Evolutionary conservation across 2,113 vertebrate species (phyloP), one percentile per base, ranked within the genome.

Genomic region (Hyla sarda): DNA sequence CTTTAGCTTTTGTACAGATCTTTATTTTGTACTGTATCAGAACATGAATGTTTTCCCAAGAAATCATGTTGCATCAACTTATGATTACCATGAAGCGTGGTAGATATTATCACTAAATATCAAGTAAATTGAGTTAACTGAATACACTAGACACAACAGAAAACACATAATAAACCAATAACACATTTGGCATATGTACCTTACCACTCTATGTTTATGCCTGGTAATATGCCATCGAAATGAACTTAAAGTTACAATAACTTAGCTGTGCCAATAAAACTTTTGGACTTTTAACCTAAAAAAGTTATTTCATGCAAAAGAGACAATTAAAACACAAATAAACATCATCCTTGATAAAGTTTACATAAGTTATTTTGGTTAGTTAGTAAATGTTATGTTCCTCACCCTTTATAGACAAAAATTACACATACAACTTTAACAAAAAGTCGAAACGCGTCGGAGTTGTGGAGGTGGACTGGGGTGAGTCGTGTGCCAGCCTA

Each of bases 41-140:
- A 71, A 41, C 67, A 71, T 37, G 34, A 71, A 23, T 41, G 9
- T 71, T 71, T 71, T 71, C 34, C 34, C 34, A 71, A 41, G 67
- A 71, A 71, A 23, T 71, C 34, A 71, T 41, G 19, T 71, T 71
- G 67, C 32, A 37, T 23, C 32, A 71, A 3, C 41, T 41, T 71
- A 34, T 71, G 41, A 71, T 71, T 71, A 71, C 32, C 67, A 71
- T 71, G 34, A 71, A 71, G 32, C 7, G 41, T 16, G 41, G 34
- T 34, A 71, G 67, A 71, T 71, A 41, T 41, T 41, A 71, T 71
- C 67, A 71, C 67, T 41, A 71, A 71, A 71, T 23, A 41, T 71
- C 67, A 71, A 37, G 67, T 21, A 71, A 71, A 41, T 71, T 13
- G 65, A 69, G 34, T 41, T 41, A 71, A 71, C 34, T 2, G 23